phyloP scores from a whole-genome alignment of 30 jellyfish, hydroid and myxozoan species.

The Cassiopea xamachana region DNA sequence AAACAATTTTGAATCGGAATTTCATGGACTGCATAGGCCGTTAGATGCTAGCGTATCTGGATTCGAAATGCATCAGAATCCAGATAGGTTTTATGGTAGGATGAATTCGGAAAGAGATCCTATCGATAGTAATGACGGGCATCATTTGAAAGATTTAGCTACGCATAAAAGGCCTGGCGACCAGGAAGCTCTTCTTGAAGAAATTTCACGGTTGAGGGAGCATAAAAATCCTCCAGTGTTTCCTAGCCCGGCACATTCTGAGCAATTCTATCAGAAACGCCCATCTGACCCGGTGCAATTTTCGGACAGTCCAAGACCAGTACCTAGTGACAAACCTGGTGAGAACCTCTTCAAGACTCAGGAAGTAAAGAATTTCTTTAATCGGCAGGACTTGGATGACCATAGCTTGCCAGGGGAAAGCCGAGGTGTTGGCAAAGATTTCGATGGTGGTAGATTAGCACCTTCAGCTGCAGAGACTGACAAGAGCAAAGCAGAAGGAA shows the following conservation, averaged over 20 bases:
- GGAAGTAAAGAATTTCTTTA: background rate
- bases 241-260: conserved; percentile 24
- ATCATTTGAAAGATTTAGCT: conserved; percentile 6
- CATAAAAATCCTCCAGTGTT: conserved; percentile 6
- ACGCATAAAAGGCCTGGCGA: conserved; percentile 5
- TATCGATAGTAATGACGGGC: background rate
- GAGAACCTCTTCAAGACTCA: conserved; percentile 26
- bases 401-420: conserved; percentile 21
- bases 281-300: conserved; percentile 44
- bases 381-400: background rate
- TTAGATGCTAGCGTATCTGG: conserved; percentile 29
- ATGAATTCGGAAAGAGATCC: background rate
- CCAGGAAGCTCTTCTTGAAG: conserved; percentile 33
- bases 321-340: background rate
- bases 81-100: background rate
- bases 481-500: conserved; percentile 7
- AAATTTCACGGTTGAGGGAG: conserved; percentile 11
- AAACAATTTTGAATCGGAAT: background rate
- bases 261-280: conserved; percentile 27
- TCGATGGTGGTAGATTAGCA: conserved; percentile 63
- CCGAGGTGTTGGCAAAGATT: conserved; percentile 68
- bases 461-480: conserved; percentile 27
- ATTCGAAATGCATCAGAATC: background rate
- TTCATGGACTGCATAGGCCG: background rate
- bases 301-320: conserved; percentile 15